phyloP scores from a whole-genome alignment of 2,113 vertebrate genomes.

The Xyrauchen texanus region DNA sequence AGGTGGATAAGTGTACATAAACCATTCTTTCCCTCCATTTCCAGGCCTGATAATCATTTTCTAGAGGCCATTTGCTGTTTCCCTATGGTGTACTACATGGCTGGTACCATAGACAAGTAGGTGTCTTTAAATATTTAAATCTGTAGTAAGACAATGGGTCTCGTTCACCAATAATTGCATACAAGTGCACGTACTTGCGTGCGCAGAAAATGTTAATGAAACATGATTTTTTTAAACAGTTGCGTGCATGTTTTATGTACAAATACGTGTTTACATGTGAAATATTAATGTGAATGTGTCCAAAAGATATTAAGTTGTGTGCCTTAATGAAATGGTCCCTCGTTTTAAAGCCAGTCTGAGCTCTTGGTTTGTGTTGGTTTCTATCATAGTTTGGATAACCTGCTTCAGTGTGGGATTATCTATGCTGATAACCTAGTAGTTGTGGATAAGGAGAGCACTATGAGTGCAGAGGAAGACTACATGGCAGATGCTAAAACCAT shows the following conservation, averaged over 20 bases:
- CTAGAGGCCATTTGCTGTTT: conserved; percentile 99
- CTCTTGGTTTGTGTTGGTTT: conserved; percentile 4
- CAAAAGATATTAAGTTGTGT: background rate
- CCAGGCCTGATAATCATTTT: conserved; percentile 98
- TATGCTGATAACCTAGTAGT: conserved; percentile 97
- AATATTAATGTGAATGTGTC: no score
- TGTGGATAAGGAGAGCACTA: conserved; percentile 97
- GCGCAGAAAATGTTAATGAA: no score
- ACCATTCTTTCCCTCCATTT: conserved; percentile 10
- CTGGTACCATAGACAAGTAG: conserved; percentile 98
- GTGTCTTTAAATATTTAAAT: conserved; percentile 46
- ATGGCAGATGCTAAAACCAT: conserved; percentile 99
- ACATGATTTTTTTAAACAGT: no score
- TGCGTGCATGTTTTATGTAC: no score
- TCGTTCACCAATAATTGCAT: no score
- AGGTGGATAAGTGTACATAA: conserved; percentile 2
- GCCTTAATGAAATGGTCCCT: background rate
- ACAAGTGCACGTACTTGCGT: no score
- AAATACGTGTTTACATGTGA: no score
- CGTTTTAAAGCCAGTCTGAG: background rate
- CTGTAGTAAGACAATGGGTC: no score
- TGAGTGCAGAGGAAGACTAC: conserved; percentile 97
- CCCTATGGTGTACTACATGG: conserved; percentile 99
- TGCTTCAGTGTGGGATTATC: conserved; percentile 93
- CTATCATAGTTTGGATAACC: conserved; percentile 87